Evolutionary conservation across 2,113 vertebrate genomes (phyloP), one percentile per base, ranked within the genome.

Genomic region (Synodontis membranacea): DNA sequence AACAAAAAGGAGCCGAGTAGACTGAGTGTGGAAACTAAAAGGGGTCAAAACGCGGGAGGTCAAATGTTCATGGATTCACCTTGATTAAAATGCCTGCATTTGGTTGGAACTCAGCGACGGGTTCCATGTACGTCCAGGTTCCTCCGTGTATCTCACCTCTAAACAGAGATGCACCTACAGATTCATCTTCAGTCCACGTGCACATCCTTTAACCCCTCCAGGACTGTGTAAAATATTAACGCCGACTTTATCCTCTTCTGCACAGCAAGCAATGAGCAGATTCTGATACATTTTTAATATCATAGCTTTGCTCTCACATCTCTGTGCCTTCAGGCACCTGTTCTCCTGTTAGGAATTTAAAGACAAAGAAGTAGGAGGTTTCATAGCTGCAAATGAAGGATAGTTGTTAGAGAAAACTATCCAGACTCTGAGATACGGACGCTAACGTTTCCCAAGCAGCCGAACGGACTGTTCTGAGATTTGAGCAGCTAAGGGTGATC

Each of bases 231-330:
- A 85, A 85, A 88, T 85, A 85, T 85, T 84, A 81, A 88, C 31
- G 9, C 46, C 17, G 3, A 48, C 76, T 85, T 81, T 52, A 64
- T 81, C 78, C 86, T 68, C 37, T 48, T 66, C 64, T 70, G 31
- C 82, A 39, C 56, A 44, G 23, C 79, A 17, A 31, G 76, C 44
- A 70, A 48, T 17, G 31, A 72, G 68, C 48, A 52, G 66, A 86
- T 86, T 50, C 70, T 46, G 44, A 60, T 84, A 76, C 82, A 84
- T 84, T 84, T 84, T 86, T 81, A 81, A 86, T 83, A 74, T 31
- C 56, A 37, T 5, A n/a, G 82, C 86, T 83, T 66, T 83, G 75
- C 54, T 72, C 64, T 78, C 48, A 46, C 46, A 39, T 76, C 78
- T 75, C 44, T 34, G 3, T 64, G 83, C 54, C 83, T 62, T 48